Percentiles rank a stretch among this genome's conserved stretches.
phyloP scores from a whole-genome alignment of 2,888 invertebrate genomes.

The Acanthoscelides obtectus region DNA sequence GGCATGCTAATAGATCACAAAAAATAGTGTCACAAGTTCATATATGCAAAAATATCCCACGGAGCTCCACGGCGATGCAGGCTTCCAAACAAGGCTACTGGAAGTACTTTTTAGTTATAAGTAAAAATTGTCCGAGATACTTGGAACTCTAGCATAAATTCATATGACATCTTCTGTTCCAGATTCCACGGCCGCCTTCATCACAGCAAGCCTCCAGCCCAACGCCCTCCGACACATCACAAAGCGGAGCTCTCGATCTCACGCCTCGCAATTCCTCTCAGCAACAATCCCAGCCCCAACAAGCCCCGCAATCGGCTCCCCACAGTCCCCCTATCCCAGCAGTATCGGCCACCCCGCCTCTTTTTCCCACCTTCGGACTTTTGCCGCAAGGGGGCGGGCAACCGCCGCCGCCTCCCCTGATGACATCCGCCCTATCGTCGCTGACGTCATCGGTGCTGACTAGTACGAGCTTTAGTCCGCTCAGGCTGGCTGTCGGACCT shows the following conservation, averaged over 20 bases:
- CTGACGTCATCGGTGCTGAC: constrained; percentile 77
- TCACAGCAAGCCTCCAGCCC: constrained; percentile 46
- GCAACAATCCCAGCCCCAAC: constrained; percentile 5
- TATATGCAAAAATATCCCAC: no score
- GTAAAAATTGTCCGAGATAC: no score
- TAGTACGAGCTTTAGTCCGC: constrained; percentile 81
- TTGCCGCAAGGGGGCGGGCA: constrained; percentile 58
- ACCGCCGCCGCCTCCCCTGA: constrained; percentile 50
- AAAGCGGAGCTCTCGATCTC: constrained; percentile 55
- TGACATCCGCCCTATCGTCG: constrained; percentile 75
- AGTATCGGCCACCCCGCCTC: constrained; percentile 40
- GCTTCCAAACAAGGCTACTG: no score
- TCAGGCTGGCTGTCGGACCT: constrained; percentile 78
- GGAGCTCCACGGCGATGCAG: no score
- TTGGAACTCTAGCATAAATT: not conserved
- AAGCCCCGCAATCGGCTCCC: constrained; percentile 1
- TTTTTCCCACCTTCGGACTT: constrained; percentile 52
- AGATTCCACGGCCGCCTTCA: constrained; percentile 48
- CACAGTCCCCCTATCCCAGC: constrained; percentile 5
- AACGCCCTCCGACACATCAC: constrained; percentile 49
- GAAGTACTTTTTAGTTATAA: no score
- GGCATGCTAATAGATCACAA: no score
- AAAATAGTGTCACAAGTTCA: no score
- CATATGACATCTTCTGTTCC: not conserved
- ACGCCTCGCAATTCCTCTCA: constrained; percentile 48